Percentiles rank a stretch among this genome's conserved stretches.
phyloP scores from a whole-genome alignment of 2,113 vertebrate species.

The Eudyptes chrysolophus region DNA sequence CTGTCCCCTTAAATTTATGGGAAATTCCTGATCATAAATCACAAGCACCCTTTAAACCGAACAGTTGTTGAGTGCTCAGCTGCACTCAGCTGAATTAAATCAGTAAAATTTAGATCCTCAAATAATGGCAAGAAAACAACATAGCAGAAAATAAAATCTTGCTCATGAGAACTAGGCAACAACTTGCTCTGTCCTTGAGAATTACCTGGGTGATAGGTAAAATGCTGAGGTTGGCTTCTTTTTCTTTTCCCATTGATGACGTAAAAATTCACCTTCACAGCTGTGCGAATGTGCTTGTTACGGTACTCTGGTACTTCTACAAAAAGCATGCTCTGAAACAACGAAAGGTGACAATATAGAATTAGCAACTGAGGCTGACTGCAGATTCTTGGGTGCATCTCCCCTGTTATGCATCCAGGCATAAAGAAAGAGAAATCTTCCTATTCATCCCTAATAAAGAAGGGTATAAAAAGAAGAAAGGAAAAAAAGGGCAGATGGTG shows the following conservation, averaged over 20 bases:
- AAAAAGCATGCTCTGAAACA: constrained; percentile 91
- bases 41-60: neutral
- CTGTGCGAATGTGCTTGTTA: constrained; percentile 81
- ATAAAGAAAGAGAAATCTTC: neutral
- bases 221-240: constrained; percentile 94
- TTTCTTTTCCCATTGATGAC: constrained; percentile 98
- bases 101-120: neutral
- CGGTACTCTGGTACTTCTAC: constrained; percentile 93
- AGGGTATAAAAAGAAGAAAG: neutral
- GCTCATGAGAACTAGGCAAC: neutral
- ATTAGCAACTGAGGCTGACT: neutral
- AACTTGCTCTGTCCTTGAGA: neutral
- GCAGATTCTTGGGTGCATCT: fast-evolving
- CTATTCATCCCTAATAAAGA: neutral
- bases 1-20: neutral
- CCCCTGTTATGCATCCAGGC: fast-evolving
- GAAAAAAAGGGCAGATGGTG: neutral
- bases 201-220: constrained; percentile 91
- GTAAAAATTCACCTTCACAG: constrained; percentile 93
- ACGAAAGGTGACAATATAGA: neutral
- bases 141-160: neutral
- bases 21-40: neutral
- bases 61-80: neutral
- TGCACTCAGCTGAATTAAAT: neutral
- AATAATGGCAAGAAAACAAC: neutral